A percentile compares a stretch with the other conserved stretches of the same genome.
Conservation (phyloP, 2,797 vertebrate genomes). For the Microchirus variegatus region DNA sequence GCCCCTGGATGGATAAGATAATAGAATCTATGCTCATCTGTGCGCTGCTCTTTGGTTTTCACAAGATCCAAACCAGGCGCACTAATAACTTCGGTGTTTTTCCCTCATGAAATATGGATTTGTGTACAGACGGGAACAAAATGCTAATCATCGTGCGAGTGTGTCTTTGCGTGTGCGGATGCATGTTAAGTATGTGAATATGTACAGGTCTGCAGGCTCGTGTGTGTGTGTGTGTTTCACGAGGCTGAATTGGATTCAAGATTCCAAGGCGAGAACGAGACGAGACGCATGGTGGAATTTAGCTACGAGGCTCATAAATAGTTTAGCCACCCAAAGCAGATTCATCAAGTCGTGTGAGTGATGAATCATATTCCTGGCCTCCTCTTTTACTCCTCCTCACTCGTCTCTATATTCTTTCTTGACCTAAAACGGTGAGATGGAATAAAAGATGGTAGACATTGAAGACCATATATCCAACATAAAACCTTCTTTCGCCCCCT, state of each 20-base stretch:
- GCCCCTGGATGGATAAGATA: conserved; percentile 52
- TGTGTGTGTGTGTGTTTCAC: conserved; percentile 60
- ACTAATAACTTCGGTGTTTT: conserved; percentile 58
- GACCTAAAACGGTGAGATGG: conserved; percentile 46
- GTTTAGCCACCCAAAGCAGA: conserved; percentile 81
- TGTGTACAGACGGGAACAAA: conserved; percentile 68
- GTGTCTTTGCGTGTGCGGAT: conserved; percentile 14
- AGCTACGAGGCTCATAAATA: conserved; percentile 81
- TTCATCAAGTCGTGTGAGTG: conserved; percentile 78
- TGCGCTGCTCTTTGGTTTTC: conserved; percentile 55
- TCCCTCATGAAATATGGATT: conserved; percentile 74
- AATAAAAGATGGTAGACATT: conserved; percentile 48
- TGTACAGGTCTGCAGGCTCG: conserved; percentile 22
- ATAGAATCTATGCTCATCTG: conserved; percentile 51
- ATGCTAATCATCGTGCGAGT: conserved; percentile 66
- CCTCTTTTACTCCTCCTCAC: conserved; percentile 45
- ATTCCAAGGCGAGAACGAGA: conserved; percentile 72
- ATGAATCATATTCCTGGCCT: conserved; percentile 72
- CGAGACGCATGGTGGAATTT: conserved; percentile 78
- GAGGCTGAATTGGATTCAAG: conserved; percentile 76
- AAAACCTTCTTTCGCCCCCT: neutral
- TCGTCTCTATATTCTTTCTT: conserved; percentile 37
- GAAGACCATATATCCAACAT: too few species aligned
- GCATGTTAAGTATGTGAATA: neutral
- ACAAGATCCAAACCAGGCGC: conserved; percentile 59